phyloP scores from a whole-genome alignment of 2,888 invertebrate genomes.

The Acleris holmiana region DNA sequence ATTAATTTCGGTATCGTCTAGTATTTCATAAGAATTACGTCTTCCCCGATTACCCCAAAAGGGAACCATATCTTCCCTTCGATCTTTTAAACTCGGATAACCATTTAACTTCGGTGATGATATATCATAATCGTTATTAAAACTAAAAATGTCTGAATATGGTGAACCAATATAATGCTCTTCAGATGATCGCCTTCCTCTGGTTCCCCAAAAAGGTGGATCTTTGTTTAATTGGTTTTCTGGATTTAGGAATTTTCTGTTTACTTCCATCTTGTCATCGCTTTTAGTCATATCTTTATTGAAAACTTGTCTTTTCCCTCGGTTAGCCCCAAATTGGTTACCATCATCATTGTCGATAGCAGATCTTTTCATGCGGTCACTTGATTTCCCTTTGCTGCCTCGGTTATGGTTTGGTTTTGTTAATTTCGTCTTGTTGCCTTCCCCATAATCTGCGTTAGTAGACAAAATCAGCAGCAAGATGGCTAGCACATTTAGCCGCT shows the following conservation, averaged over 20 bases:
- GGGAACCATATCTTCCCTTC: conserved; percentile 54
- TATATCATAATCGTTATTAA: conserved; percentile 17
- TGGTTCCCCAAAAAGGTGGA: conserved; percentile 70
- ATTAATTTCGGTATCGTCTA: conserved; percentile 30
- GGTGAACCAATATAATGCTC: conserved; percentile 51
- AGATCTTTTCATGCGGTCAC: conserved; percentile 63
- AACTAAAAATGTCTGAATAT: conserved; percentile 34
- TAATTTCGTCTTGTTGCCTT: conserved; percentile 56
- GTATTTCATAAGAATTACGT: conserved; percentile 50
- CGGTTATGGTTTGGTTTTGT: conserved; percentile 50
- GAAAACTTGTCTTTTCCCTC: conserved; percentile 54
- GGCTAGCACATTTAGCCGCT: conserved; percentile 54
- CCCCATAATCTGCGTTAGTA: conserved; percentile 56
- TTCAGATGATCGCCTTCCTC: conserved; percentile 61
- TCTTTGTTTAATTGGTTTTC: conserved; percentile 51
- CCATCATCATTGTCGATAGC: conserved; percentile 52
- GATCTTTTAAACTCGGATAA: conserved; percentile 31
- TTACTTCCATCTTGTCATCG: conserved; percentile 46
- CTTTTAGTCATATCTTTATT: conserved; percentile 44
- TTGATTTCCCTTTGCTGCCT: conserved; percentile 50
- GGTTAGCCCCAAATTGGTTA: conserved; percentile 58
- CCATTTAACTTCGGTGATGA: conserved; percentile 1
- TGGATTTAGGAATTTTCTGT: conserved; percentile 29
- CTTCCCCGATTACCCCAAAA: conserved; percentile 65
- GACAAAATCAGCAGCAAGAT: conserved; percentile 59